phyloP scores from a whole-genome alignment of 2,888 invertebrate species.

The Harpagoxenus sublaevis region DNA sequence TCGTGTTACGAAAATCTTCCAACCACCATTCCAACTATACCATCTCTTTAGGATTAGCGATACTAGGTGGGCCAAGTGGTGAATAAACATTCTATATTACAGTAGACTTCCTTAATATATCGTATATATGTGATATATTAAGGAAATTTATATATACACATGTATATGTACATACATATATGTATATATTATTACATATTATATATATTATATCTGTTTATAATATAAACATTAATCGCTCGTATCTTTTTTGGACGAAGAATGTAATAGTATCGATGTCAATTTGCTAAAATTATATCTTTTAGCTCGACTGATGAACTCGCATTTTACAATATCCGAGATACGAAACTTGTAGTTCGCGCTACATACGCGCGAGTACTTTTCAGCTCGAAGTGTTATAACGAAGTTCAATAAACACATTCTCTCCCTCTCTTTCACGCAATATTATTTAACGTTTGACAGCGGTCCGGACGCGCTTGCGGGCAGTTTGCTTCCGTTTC shows the following conservation, averaged over 20 bases:
- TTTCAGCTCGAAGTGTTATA: not conserved
- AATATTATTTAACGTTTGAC: slow-evolving; percentile 32
- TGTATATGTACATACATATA: not conserved
- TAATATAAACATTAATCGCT: slow-evolving; percentile 13
- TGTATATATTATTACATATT: not conserved
- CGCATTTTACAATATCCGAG: not conserved
- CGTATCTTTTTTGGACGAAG: not conserved
- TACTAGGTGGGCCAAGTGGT: slow-evolving; percentile 1
- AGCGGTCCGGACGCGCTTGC: slow-evolving; percentile 8
- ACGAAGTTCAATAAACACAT: slow-evolving; percentile 16
- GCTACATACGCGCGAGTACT: not conserved
- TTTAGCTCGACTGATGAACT: not conserved
- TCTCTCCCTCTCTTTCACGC: slow-evolving; percentile 20
- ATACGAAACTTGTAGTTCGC: not conserved
- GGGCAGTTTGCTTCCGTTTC: not conserved
- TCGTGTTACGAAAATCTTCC: not conserved
- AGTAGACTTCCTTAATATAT: not conserved
- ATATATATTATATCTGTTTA: not conserved
- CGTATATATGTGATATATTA: not conserved
- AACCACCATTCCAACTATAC: not conserved
- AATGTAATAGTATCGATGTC: slow-evolving; percentile 35
- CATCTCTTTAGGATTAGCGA: not conserved
- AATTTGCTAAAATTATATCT: slow-evolving; percentile 1
- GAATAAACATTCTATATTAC: slow-evolving; percentile 22
- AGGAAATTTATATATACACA: no score